Conservation (phyloP, 2,888 invertebrate genomes). For the Cepaea hortensis region DNA sequence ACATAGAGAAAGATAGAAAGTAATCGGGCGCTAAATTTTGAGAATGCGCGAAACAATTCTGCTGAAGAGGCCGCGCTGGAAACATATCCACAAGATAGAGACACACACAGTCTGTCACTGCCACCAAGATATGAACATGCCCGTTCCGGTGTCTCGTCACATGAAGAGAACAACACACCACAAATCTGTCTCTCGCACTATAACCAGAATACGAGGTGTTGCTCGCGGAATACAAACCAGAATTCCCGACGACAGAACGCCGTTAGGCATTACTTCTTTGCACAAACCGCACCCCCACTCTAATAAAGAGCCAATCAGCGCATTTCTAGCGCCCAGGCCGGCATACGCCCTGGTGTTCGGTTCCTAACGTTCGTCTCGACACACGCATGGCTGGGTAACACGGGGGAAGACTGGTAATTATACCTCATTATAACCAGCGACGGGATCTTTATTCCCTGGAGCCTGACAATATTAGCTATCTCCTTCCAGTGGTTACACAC, state of each 20-base stretch:
- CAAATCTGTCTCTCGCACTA: neutral
- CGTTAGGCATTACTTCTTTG: neutral
- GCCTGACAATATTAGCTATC: conserved; percentile 7
- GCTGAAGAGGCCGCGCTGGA: too few species aligned
- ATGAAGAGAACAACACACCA: neutral
- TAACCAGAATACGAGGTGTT: neutral
- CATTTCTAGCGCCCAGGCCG: neutral
- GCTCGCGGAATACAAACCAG: neutral
- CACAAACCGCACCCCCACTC: conserved; percentile 28
- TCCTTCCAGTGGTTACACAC: neutral
- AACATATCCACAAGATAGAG: too few species aligned
- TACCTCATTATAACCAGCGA: conserved; percentile 26
- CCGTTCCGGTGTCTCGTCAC: too few species aligned
- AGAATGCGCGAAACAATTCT: too few species aligned
- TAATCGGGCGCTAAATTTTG: too few species aligned
- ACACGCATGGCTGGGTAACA: neutral
- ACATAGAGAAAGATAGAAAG: too few species aligned
- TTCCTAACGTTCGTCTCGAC: neutral
- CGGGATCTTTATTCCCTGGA: neutral
- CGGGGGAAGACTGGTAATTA: conserved; percentile 29
- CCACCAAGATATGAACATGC: too few species aligned
- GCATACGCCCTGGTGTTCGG: conserved; percentile 8
- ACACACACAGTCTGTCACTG: too few species aligned
- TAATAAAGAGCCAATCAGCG: conserved; percentile 28
- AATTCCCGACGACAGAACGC: conserved; percentile 8